Conservation (phyloP, 2,888 invertebrate genomes). For the Stramonita haemastoma region DNA sequence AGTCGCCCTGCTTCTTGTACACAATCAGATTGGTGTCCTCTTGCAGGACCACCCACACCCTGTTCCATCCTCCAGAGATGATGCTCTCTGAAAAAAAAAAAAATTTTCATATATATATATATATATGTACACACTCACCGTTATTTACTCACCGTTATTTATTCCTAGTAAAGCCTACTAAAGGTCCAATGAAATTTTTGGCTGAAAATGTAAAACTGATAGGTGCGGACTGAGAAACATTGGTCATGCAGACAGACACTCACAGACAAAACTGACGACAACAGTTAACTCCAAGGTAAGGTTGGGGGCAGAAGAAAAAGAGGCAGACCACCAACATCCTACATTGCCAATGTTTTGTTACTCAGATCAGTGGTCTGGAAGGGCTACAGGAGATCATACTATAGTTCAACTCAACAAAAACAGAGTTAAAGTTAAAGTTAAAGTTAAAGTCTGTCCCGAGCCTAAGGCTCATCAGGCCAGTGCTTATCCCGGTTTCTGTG, state of each 20-base stretch:
- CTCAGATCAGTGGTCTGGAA: too few relatives aligned
- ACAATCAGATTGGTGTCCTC: constrained; percentile 92
- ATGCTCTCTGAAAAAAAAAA: constrained; percentile 83
- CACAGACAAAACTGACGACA: neutral
- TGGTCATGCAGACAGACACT: neutral
- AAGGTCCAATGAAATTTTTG: too few relatives aligned
- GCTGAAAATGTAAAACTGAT: too few relatives aligned
- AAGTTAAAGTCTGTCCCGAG: neutral
- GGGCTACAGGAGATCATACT: too few relatives aligned
- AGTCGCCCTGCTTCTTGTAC: constrained; percentile 84
- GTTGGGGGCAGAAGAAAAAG: too few relatives aligned
- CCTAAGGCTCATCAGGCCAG: too few relatives aligned
- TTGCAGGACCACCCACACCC: constrained; percentile 90
- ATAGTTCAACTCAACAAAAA: too few relatives aligned
- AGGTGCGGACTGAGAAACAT: too few relatives aligned
- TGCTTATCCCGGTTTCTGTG: too few relatives aligned
- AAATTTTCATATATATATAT: neutral
- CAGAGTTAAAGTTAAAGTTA: neutral
- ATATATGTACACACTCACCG: neutral
- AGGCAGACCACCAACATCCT: too few relatives aligned
- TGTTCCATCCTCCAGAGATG: constrained; percentile 89
- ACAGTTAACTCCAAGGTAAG: too few relatives aligned
- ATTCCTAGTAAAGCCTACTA: neutral
- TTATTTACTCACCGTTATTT: neutral
- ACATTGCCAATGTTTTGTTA: too few relatives aligned